These are phyloP conservation scores for Pavo muticus DNA, from an alignment of 2,113 vertebrate genomes.

Conservation along the genomic window DNA sequence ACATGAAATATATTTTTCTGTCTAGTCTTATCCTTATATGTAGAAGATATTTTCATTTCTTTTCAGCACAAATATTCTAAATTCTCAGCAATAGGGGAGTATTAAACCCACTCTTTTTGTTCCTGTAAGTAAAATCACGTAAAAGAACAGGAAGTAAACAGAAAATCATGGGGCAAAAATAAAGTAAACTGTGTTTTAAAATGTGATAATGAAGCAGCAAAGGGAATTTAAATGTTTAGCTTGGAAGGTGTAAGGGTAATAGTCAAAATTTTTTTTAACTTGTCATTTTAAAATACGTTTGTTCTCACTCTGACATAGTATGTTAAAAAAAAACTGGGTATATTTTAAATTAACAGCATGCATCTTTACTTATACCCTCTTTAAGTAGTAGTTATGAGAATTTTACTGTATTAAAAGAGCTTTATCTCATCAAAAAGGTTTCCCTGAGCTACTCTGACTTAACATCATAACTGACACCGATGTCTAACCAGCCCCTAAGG, in stretches of 20 bases:
- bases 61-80: background rate
- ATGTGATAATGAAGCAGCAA: background rate
- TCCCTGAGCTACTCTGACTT: conserved; percentile 22
- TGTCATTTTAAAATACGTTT: conserved; percentile 33
- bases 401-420: conserved; percentile 6
- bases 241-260: background rate
- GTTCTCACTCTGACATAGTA: background rate
- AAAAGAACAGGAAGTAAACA: background rate
- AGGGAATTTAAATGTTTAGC: background rate
- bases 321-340: background rate
- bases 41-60: background rate
- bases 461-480: conserved; percentile 2
- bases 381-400: conserved; percentile 4
- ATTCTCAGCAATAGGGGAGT: background rate
- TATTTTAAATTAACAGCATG: conserved; percentile 22
- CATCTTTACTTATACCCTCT: conserved; percentile 7
- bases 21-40: background rate
- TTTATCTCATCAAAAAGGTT: conserved; percentile 29
- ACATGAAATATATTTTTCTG: background rate
- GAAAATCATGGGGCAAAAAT: background rate
- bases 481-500: conserved; percentile 4
- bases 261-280: background rate
- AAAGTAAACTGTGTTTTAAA: background rate
- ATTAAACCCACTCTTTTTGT: background rate
- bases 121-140: background rate